Evolutionary conservation across 2,113 vertebrate genomes (phyloP).

Genomic region (Xyrauchen texanus): DNA sequence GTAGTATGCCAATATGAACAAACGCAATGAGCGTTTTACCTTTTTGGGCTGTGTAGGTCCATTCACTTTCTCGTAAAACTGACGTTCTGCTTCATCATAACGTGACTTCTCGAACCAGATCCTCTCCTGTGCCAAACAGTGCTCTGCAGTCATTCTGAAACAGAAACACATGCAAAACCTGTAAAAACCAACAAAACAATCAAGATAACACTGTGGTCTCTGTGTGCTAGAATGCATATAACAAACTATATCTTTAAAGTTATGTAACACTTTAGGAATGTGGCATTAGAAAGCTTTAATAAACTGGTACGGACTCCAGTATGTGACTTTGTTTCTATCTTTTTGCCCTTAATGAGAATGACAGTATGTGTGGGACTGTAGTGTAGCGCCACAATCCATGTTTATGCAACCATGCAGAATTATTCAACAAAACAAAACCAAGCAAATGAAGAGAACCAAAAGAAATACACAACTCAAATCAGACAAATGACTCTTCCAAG

Average conservation of each 20-base stretch:
- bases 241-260: no score
- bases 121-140: constrained; percentile 84
- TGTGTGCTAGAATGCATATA: no score
- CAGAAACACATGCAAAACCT: not conserved
- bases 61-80: constrained; percentile 82
- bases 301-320: no score
- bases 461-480: not conserved
- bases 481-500: constrained; percentile 6
- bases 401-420: constrained; percentile 21
- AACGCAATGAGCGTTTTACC: constrained; percentile 52
- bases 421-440: not conserved
- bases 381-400: not conserved
- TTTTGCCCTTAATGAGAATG: not conserved
- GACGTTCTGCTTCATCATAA: constrained; percentile 88
- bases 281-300: no score
- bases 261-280: no score
- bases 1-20: not conserved
- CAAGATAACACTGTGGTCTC: not conserved
- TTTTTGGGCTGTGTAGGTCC: constrained; percentile 62
- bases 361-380: not conserved
- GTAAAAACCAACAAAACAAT: not conserved
- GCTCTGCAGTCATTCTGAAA: constrained; percentile 80
- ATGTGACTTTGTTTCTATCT: no score
- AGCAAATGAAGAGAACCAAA: constrained; percentile 5
- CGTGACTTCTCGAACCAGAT: constrained; percentile 94